Evolutionary conservation across 2,113 vertebrate species (phyloP).

Genomic region (Eubucco bourcierii): DNA sequence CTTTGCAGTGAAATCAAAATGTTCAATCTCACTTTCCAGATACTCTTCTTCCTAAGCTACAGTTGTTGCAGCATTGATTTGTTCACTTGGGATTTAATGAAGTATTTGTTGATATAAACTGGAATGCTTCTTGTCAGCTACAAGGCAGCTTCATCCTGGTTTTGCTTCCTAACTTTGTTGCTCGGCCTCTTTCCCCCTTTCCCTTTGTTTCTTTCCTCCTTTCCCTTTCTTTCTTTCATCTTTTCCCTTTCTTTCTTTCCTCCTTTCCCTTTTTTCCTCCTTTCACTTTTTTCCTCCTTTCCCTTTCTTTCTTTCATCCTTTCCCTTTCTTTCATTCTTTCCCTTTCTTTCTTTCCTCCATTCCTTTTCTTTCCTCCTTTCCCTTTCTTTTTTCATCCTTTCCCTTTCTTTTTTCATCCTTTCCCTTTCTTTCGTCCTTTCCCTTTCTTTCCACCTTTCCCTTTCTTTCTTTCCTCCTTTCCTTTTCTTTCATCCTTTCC

Average conservation of each 20-base stretch:
- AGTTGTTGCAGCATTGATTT: not conserved
- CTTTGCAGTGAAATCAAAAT: conserved; percentile 6
- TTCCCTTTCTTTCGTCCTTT: too few relatives aligned
- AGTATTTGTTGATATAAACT: not conserved
- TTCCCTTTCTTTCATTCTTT: not conserved
- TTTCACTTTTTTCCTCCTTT: not conserved
- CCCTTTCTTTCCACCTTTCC: too few relatives aligned
- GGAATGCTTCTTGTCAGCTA: not conserved
- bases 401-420: not conserved
- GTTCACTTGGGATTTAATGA: not conserved
- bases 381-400: not conserved
- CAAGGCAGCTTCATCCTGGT: not conserved
- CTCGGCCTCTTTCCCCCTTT: not conserved
- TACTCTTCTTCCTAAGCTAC: not conserved
- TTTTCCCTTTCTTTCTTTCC: not conserved
- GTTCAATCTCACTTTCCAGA: not conserved
- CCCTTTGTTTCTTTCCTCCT: too few relatives aligned
- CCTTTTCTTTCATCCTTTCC: too few relatives aligned
- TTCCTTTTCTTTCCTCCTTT: not conserved
- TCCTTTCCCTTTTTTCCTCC: not conserved
- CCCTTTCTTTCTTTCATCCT: not conserved
- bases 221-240: not conserved
- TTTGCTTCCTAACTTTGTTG: not conserved
- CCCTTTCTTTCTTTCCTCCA: not conserved
- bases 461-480: too few relatives aligned